phyloP scores from a whole-genome alignment of 2,797 vertebrate species.

The Dromococcyx pavoninus region DNA sequence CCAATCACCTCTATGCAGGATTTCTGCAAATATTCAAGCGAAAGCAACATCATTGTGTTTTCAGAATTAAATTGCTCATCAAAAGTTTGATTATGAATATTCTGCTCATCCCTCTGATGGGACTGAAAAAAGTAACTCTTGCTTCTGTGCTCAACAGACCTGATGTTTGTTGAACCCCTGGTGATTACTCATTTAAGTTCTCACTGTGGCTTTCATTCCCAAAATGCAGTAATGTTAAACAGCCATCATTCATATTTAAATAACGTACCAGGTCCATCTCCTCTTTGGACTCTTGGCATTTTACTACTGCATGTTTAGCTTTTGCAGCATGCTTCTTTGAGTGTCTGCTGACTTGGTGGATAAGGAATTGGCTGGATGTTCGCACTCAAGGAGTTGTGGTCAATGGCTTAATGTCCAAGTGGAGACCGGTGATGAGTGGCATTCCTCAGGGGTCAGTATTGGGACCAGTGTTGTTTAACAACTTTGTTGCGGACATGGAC shows the following conservation, averaged over 20 bases:
- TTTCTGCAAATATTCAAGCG: background rate
- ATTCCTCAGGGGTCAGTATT: too few species aligned
- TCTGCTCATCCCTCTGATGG: background rate
- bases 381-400: too few species aligned
- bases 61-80: background rate
- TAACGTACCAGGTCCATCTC: background rate
- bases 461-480: too few species aligned
- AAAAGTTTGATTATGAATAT: background rate
- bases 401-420: too few species aligned
- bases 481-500: too few species aligned
- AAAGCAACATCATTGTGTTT: background rate
- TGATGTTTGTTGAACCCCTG: background rate
- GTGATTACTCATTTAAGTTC: background rate
- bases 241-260: background rate
- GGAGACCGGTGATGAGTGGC: too few species aligned
- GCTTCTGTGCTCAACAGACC: background rate
- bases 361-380: too few species aligned
- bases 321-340: background rate
- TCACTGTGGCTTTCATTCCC: background rate
- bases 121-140: background rate
- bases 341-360: too few species aligned
- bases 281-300: background rate
- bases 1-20: background rate
- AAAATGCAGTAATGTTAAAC: background rate
- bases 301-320: background rate